Evolutionary conservation across 1,140 invertebrate genomes (phyloP).

Genomic region (Chrysomallon squamiferum): DNA sequence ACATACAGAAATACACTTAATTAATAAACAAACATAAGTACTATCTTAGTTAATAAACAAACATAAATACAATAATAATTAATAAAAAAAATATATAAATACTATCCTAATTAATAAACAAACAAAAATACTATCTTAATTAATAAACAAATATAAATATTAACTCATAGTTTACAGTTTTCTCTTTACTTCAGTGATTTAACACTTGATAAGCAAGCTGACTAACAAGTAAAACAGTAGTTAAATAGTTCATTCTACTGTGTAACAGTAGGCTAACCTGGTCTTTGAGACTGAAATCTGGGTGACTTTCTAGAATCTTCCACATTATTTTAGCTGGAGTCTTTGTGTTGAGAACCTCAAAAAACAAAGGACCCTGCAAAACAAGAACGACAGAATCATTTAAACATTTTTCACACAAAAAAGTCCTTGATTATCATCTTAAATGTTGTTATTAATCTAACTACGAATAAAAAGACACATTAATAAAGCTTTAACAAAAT

Average conservation of each 20-base stretch:
- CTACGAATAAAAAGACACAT: too few species aligned
- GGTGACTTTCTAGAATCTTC: conserved; percentile 39
- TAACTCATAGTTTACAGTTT: too few species aligned
- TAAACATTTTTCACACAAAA: background rate
- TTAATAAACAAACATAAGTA: background rate
- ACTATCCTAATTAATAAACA: too few species aligned
- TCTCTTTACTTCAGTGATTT: too few species aligned
- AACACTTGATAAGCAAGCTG: too few species aligned
- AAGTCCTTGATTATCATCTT: background rate
- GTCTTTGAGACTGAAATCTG: conserved; percentile 46
- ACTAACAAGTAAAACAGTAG: too few species aligned
- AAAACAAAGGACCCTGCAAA: conserved; percentile 50
- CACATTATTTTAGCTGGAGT: conserved; percentile 36
- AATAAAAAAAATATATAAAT: background rate
- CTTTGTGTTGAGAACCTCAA: conserved; percentile 42
- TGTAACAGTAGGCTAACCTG: too few species aligned
- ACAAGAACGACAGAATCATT: background rate
- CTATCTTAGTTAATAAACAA: background rate
- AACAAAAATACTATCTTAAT: too few species aligned
- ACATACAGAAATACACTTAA: background rate
- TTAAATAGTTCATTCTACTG: too few species aligned
- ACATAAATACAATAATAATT: background rate
- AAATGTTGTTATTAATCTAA: background rate
- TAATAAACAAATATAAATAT: too few species aligned
- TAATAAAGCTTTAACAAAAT: too few species aligned